These are phyloP conservation scores for Coracias cyanogaster DNA, from an alignment of 2,797 vertebrate species.

Conservation along the genomic window DNA sequence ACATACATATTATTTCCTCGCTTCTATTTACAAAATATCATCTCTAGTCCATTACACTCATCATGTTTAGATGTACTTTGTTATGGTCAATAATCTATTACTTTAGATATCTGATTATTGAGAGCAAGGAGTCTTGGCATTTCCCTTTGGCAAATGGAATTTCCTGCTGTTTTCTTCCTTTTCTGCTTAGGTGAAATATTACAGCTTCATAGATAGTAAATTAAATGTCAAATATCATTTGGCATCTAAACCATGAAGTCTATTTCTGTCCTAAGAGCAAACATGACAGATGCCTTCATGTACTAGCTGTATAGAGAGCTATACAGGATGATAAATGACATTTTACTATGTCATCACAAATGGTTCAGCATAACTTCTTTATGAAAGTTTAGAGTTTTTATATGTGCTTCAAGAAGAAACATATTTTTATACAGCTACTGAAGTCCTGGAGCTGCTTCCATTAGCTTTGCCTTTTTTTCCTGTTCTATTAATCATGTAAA, in stretches of 20 bases:
- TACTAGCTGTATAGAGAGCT: constrained; percentile 42
- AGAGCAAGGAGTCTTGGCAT: not conserved
- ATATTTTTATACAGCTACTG: not conserved
- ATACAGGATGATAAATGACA: constrained; percentile 56
- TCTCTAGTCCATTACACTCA: not conserved
- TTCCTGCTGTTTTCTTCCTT: constrained; percentile 44
- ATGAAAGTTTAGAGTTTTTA: constrained; percentile 2
- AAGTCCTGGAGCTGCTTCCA: not conserved
- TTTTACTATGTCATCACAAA: constrained; percentile 39
- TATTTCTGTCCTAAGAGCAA: constrained; percentile 68
- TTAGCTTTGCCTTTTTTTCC: not conserved
- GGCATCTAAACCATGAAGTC: constrained; percentile 54
- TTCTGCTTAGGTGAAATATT: constrained; percentile 51
- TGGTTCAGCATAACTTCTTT: constrained; percentile 12
- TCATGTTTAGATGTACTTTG: not conserved
- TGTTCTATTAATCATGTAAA: not conserved
- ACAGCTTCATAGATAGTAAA: constrained; percentile 70
- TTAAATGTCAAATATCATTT: constrained; percentile 79
- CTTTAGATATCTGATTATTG: constrained; percentile 52
- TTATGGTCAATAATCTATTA: constrained; percentile 43
- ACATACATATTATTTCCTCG: not conserved
- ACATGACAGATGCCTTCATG: constrained; percentile 63
- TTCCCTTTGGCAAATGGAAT: constrained; percentile 50
- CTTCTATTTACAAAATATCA: not conserved
- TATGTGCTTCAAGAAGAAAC: constrained; percentile 10